Base-by-base conservation (phyloP, 2,888 invertebrate species). In the Pegoplata infirma region DNA sequence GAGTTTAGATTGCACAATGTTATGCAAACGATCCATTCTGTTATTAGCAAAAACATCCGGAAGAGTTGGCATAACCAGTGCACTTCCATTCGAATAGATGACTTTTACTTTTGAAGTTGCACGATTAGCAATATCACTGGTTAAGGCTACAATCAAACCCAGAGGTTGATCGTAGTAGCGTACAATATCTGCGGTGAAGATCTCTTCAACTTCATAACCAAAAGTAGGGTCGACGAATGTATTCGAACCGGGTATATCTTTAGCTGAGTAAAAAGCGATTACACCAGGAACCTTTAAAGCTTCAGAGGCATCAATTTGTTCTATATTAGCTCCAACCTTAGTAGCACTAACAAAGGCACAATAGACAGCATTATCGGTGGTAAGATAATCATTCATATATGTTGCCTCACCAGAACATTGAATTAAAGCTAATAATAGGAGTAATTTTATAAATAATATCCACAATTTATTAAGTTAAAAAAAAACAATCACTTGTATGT, bases 331-430 rank as follows among this genome's bases (percentile, higher is more conserved):
- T 69, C 85, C 89, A 80, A 91, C 86, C 80, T 92, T 88, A 56
- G 91, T 92, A 0, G 93, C 91, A 17, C 91, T 86, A 0, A 94
- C 94, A 81, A 94, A 93, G 0, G 92, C 92, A 17, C 84, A 85
- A 79, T 83, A 84, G 0, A 96, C 91, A 89, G 96, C 94, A 74
- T 92, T 90, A 0, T 91, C 91, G 44, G 91, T 88, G 1, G 90
- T 90, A 7, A 93, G 92, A 21, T 94, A 90, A 85, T 97, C 96
- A 85, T 94, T 93, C 23, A 94, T 91, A 87, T 94, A 97, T 67
- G 92, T 91, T 0, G 94, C 94, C 87, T 95, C 94, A 1, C 96
- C 97, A 83, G 91, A 90, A 81, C 92, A 92, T 82, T 93, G 93
- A 32, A 91, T 90, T 17, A 93, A 85, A 0, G 93, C 93, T 89